These are phyloP conservation scores for Garra rufa DNA, from an alignment of 2,113 vertebrate genomes.

Conservation along the genomic window DNA sequence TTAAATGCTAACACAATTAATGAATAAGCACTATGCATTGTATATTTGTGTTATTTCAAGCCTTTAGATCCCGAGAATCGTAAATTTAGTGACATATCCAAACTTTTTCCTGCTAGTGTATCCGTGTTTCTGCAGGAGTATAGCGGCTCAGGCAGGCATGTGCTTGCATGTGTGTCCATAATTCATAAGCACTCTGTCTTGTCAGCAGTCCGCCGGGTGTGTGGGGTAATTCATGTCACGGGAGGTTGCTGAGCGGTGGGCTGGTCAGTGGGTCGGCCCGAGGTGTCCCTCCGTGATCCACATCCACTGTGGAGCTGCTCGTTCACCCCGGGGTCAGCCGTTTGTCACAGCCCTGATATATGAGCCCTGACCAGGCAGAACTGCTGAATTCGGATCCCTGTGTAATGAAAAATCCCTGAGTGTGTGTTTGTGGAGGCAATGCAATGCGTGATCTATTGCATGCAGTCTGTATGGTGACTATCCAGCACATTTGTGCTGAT, in stretches of 20 bases:
- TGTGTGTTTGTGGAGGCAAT: neutral
- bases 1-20: no score
- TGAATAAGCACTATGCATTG: no score
- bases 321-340: conserved; percentile 34
- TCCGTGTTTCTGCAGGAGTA: neutral
- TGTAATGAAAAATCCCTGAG: conserved; percentile 16
- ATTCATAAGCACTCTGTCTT: conserved; percentile 29
- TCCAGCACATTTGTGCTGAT: neutral
- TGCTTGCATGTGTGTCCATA: conserved; percentile 27
- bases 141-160: neutral
- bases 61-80: neutral
- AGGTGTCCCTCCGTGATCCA: conserved; percentile 36
- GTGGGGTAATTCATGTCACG: conserved; percentile 36
- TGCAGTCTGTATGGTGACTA: conserved; percentile 13
- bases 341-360: conserved; percentile 53
- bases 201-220: conserved; percentile 42
- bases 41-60: no score
- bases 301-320: conserved; percentile 35
- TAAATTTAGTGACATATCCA: neutral
- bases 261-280: conserved; percentile 24
- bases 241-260: conserved; percentile 23
- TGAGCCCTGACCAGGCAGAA: conserved; percentile 32
- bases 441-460: conserved; percentile 14
- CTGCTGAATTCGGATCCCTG: conserved; percentile 38
- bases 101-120: neutral